Percentiles rank a stretch among this genome's conserved stretches.
phyloP scores from a whole-genome alignment of 2,888 invertebrate genomes.

The Bibio marci region DNA sequence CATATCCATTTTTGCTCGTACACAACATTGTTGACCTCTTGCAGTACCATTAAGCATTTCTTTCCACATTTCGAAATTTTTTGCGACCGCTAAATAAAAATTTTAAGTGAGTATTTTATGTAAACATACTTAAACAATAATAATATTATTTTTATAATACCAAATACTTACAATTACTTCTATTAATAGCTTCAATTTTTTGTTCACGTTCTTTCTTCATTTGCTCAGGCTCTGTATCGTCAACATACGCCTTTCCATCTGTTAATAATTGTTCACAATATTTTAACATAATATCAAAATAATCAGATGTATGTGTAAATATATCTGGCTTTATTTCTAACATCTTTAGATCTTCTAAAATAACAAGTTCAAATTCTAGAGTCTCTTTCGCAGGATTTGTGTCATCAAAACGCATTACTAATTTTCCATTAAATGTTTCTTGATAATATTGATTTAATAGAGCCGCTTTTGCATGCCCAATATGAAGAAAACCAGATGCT shows the following conservation, averaged over 20 bases:
- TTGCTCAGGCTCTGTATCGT: constrained; percentile 83
- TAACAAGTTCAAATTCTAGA: constrained; percentile 92
- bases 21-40: constrained; percentile 75
- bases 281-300: constrained; percentile 81
- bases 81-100: constrained; percentile 46
- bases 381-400: constrained; percentile 99
- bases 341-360: constrained; percentile 82
- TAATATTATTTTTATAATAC: not conserved
- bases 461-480: constrained; percentile 98
- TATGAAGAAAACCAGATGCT: constrained; percentile 95
- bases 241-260: constrained; percentile 86
- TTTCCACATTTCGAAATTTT: constrained; percentile 78
- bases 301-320: constrained; percentile 91
- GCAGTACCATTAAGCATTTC: constrained; percentile 82
- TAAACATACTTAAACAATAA: not conserved
- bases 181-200: constrained; percentile 64
- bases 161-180: constrained; percentile 55
- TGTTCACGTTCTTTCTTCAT: constrained; percentile 95
- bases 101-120: not conserved
- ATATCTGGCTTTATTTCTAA: constrained; percentile 81
- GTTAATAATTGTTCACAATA: constrained; percentile 77
- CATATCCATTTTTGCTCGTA: constrained; percentile 97
- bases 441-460: constrained; percentile 96
- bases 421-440: constrained; percentile 74
- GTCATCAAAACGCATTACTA: constrained; percentile 98